Evolutionary conservation across 2,113 vertebrate genomes (phyloP).

Genomic region (Nothocercus nigrocapillus): DNA sequence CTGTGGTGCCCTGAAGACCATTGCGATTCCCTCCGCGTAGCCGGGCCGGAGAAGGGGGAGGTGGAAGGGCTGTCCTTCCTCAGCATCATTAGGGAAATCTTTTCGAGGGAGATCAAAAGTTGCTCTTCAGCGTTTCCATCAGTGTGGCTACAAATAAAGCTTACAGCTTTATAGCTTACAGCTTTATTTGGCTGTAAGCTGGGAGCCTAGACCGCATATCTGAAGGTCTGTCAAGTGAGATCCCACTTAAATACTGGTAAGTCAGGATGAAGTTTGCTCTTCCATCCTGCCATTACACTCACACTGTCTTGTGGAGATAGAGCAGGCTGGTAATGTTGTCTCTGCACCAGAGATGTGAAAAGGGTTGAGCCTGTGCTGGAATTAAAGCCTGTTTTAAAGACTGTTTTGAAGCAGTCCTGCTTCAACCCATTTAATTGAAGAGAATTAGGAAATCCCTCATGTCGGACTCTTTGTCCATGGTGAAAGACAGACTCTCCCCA

Average conservation of each 20-base stretch:
- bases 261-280: neutral
- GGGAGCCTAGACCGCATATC: rapidly evolving
- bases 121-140: neutral
- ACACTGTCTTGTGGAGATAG: neutral
- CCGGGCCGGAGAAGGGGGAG: constrained; percentile 33
- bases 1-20: constrained; percentile 44
- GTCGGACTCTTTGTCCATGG: neutral
- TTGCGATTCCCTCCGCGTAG: constrained; percentile 28
- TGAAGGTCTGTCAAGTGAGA: neutral
- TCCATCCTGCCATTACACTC: neutral
- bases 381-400: neutral
- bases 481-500: neutral
- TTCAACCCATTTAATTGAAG: neutral
- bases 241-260: neutral
- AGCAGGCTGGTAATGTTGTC: neutral
- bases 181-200: no score
- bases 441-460: neutral
- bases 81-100: neutral
- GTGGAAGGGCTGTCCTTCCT: neutral
- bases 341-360: neutral
- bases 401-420: no score
- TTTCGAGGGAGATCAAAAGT: neutral
- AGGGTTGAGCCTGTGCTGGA: neutral
- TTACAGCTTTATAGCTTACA: neutral
- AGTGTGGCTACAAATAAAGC: neutral